A percentile compares a stretch with the other conserved stretches of the same genome.
These are phyloP conservation scores for Scophthalmus maximus DNA, from an alignment of 2,113 vertebrate species.

Conservation along the genomic window DNA sequence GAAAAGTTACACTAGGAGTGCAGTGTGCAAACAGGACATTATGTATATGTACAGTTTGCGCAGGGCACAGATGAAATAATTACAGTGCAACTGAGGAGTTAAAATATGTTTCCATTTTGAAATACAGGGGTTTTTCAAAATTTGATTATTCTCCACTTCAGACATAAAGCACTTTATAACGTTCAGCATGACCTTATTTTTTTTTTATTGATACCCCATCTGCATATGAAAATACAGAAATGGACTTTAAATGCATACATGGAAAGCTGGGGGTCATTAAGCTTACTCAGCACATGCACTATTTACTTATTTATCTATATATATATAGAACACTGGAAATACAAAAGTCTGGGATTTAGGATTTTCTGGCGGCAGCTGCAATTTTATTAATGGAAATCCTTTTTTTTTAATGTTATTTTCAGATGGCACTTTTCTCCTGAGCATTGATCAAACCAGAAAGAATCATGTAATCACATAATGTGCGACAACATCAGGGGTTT, in stretches of 20 bases:
- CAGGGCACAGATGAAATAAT: slow-evolving; percentile 35
- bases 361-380: slow-evolving; percentile 45
- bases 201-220: neutral
- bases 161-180: slow-evolving; percentile 40
- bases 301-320: slow-evolving; percentile 50
- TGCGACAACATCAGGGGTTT: slow-evolving; percentile 5
- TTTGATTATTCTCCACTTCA: slow-evolving; percentile 46
- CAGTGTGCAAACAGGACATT: slow-evolving; percentile 43
- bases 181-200: slow-evolving; percentile 40
- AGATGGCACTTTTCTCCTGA: slow-evolving; percentile 19
- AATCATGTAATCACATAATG: neutral
- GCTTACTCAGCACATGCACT: slow-evolving; percentile 26
- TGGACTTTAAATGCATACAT: slow-evolving; percentile 35
- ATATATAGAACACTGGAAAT: slow-evolving; percentile 35
- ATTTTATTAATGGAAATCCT: slow-evolving; percentile 49
- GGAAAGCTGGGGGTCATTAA: neutral
- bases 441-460: slow-evolving; percentile 22
- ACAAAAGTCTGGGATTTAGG: slow-evolving; percentile 39
- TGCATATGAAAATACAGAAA: slow-evolving; percentile 46
- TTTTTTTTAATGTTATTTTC: slow-evolving; percentile 52
- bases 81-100: slow-evolving; percentile 30
- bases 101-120: too few species aligned
- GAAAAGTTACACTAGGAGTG: slow-evolving; percentile 41
- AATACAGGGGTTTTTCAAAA: slow-evolving; percentile 30
- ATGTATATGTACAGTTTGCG: slow-evolving; percentile 26